Conservation (phyloP, 2,797 vertebrate species). For the Pteronotus mesoamericanus region DNA sequence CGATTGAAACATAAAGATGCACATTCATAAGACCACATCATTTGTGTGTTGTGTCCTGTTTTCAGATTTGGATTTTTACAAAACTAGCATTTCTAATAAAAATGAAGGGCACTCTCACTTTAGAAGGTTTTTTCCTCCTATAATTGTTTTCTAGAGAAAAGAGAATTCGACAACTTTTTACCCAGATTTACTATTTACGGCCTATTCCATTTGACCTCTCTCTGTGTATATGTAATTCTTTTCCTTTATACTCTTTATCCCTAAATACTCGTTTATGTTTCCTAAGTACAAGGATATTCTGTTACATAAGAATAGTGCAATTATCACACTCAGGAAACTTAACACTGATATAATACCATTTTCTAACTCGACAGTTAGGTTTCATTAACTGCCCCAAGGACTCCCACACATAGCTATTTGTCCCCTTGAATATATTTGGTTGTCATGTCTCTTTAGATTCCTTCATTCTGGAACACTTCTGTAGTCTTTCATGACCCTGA, state of each 20-base stretch:
- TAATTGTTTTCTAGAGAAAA: not conserved
- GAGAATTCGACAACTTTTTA: not conserved
- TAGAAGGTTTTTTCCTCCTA: not conserved
- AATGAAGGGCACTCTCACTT: not conserved
- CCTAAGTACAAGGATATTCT: not conserved
- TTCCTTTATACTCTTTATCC: not conserved
- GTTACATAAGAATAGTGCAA: not conserved
- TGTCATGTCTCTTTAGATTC: not conserved
- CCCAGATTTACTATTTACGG: not conserved
- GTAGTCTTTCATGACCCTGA: not conserved
- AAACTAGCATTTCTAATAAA: conserved; percentile 19
- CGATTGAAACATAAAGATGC: rapidly evolving
- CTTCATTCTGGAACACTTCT: not conserved
- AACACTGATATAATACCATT: not conserved
- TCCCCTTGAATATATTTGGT: not conserved
- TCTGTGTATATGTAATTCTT: not conserved
- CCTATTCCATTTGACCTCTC: not conserved
- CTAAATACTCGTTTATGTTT: not conserved
- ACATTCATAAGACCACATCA: not conserved
- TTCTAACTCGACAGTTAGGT: not conserved
- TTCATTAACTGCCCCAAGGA: not conserved
- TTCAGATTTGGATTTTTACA: not conserved
- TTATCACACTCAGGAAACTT: not conserved
- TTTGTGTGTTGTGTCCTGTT: not conserved
- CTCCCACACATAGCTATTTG: not conserved